Evolutionary conservation across 2,888 invertebrate genomes (phyloP).

Genomic region (Parnassius glacialis): DNA sequence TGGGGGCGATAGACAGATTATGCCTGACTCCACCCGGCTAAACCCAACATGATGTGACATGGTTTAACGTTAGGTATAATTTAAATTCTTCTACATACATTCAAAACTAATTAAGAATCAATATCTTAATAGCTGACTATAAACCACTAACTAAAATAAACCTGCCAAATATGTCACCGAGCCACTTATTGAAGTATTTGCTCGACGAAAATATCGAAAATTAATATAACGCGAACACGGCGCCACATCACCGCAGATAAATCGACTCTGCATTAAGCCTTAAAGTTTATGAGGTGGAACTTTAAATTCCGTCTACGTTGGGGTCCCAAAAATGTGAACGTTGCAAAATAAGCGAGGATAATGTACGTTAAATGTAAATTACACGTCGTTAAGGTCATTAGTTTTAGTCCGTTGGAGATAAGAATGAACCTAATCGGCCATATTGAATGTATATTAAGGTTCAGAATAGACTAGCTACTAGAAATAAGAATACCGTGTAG

Average conservation of each 20-base stretch:
- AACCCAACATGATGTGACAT: too few relatives aligned
- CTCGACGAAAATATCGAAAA: slow-evolving; percentile 13
- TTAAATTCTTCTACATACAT: not conserved
- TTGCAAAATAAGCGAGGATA: slow-evolving; percentile 24
- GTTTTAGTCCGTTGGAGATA: slow-evolving; percentile 21
- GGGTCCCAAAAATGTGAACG: slow-evolving; percentile 21
- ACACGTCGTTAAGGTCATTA: slow-evolving; percentile 24
- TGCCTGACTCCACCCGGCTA: too few relatives aligned
- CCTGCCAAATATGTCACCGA: slow-evolving; percentile 4
- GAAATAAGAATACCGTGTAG: too few relatives aligned
- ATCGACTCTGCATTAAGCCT: slow-evolving; percentile 24
- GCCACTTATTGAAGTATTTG: slow-evolving; percentile 4
- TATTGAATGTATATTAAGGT: slow-evolving; percentile 12
- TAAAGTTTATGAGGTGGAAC: slow-evolving; percentile 26
- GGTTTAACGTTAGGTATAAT: too few relatives aligned
- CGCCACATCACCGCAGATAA: slow-evolving; percentile 16
- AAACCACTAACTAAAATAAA: slow-evolving; percentile 3
- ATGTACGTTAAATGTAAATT: slow-evolving; percentile 27
- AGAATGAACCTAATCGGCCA: not conserved
- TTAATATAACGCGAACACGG: slow-evolving; percentile 18
- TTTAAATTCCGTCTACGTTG: slow-evolving; percentile 26
- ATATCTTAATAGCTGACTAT: slow-evolving; percentile 10
- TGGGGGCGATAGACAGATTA: too few relatives aligned
- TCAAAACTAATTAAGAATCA: slow-evolving; percentile 19
- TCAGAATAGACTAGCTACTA: slow-evolving; percentile 4